Conservation (phyloP, 2,888 invertebrate species). For the Doris montereyensis region DNA sequence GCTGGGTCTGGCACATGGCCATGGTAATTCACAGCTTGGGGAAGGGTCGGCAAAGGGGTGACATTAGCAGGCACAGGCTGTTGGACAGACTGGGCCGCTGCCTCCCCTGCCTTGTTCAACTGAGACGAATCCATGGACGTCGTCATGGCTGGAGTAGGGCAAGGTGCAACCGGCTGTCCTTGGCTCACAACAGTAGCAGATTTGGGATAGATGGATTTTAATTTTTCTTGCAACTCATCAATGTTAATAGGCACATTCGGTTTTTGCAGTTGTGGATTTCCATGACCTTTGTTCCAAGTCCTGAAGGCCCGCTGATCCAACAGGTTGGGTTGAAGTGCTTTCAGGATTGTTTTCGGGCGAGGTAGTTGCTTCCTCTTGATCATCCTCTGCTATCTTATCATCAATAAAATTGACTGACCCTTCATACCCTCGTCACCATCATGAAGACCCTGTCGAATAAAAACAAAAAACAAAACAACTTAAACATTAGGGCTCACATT, state of each 20-base stretch:
- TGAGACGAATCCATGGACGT: no score
- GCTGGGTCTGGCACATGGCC: neutral
- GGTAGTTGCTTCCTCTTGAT: constrained; percentile 50
- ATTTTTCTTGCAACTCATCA: constrained; percentile 60
- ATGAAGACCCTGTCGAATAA: no score
- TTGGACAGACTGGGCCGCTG: no score
- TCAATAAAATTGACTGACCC: constrained; percentile 52
- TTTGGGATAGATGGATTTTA: constrained; percentile 49
- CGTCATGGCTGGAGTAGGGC: constrained; percentile 16
- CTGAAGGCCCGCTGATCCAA: constrained; percentile 21
- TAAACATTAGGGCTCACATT: no score
- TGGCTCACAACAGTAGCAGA: neutral
- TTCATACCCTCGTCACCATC: constrained; percentile 47
- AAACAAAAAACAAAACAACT: no score
- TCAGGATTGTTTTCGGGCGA: constrained; percentile 48
- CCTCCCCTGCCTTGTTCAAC: no score
- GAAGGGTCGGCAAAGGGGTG: no score
- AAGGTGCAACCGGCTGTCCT: neutral
- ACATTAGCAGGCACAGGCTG: no score
- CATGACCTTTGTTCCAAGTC: constrained; percentile 47
- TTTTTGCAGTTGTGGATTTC: constrained; percentile 48
- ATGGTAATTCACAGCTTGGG: constrained; percentile 2
- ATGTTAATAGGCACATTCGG: constrained; percentile 61
- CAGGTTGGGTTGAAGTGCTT: constrained; percentile 3
- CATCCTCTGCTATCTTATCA: constrained; percentile 59